Conservation (phyloP, 2,888 invertebrate genomes). For the Oeneis ivallda region DNA sequence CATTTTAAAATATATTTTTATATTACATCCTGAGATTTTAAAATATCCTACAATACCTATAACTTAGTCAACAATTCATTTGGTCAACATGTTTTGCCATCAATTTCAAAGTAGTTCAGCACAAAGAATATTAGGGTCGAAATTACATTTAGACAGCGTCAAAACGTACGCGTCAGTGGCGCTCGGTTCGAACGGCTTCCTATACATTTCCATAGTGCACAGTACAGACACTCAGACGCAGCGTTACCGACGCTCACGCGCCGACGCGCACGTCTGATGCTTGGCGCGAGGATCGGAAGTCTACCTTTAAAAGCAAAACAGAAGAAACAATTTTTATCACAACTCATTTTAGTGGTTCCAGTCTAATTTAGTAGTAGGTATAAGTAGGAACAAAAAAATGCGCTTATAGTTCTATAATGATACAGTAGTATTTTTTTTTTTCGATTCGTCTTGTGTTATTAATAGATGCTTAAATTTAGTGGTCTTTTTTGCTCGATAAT, state of each 20-base stretch:
- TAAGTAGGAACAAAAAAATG: constrained; percentile 16
- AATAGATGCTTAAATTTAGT: constrained; percentile 73
- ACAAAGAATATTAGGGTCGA: constrained; percentile 32
- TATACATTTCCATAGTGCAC: no score
- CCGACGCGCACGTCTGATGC: no score
- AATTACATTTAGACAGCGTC: constrained; percentile 31
- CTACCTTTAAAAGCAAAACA: background rate
- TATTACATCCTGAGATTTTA: background rate
- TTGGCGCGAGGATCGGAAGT: no score
- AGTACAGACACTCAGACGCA: no score
- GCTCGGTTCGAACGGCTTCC: no score
- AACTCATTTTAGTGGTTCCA: constrained; percentile 6
- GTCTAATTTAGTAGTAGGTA: constrained; percentile 18
- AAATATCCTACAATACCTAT: constrained; percentile 29
- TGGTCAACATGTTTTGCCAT: constrained; percentile 29
- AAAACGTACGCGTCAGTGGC: no score
- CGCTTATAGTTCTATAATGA: constrained; percentile 27
- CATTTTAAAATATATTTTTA: constrained; percentile 4
- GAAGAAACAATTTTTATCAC: background rate
- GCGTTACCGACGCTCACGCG: no score
- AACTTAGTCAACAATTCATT: constrained; percentile 35
- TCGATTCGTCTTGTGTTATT: constrained; percentile 54
- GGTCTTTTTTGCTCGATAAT: constrained; percentile 53
- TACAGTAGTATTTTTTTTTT: constrained; percentile 16
- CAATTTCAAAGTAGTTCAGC: constrained; percentile 33